Percentiles rank a stretch among this genome's conserved stretches.
These are phyloP conservation scores for Pygocentrus nattereri DNA, from an alignment of 2,797 vertebrate species.

Conservation along the genomic window DNA sequence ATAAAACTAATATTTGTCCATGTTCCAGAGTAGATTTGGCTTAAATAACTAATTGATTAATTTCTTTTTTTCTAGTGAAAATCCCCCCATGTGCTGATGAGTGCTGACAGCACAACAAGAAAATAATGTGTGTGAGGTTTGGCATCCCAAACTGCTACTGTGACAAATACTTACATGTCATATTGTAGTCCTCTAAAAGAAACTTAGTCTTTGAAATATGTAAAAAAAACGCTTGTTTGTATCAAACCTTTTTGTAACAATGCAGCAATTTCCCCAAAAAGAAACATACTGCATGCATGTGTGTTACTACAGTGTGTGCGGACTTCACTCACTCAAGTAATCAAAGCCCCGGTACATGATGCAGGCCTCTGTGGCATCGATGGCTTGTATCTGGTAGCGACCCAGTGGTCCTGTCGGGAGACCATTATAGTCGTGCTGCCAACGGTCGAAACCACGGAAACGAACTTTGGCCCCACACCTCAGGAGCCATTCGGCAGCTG, in stretches of 20 bases:
- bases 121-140: too few relatives aligned
- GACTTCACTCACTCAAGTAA: conserved; percentile 85
- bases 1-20: too few relatives aligned
- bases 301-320: not conserved
- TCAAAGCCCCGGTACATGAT: conserved; percentile 95
- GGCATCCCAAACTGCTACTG: too few relatives aligned
- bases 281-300: not conserved
- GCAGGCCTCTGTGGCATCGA: conserved; percentile 93
- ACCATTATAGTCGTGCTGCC: conserved; percentile 92
- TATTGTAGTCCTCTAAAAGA: too few relatives aligned
- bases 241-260: not conserved
- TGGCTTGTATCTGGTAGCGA: conserved; percentile 90
- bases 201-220: too few relatives aligned
- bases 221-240: not conserved
- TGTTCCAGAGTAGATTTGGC: too few relatives aligned
- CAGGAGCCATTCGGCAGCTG: conserved; percentile 94
- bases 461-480: conserved; percentile 92
- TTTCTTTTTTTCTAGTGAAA: too few relatives aligned
- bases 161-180: too few relatives aligned
- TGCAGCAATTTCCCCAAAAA: not conserved
- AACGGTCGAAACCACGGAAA: conserved; percentile 87
- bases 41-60: too few relatives aligned
- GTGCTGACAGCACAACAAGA: too few relatives aligned
- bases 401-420: conserved; percentile 88
- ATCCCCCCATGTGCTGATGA: too few relatives aligned